Conservation (phyloP, 1,140 invertebrate genomes). For the Macrocentrus cingulum region DNA sequence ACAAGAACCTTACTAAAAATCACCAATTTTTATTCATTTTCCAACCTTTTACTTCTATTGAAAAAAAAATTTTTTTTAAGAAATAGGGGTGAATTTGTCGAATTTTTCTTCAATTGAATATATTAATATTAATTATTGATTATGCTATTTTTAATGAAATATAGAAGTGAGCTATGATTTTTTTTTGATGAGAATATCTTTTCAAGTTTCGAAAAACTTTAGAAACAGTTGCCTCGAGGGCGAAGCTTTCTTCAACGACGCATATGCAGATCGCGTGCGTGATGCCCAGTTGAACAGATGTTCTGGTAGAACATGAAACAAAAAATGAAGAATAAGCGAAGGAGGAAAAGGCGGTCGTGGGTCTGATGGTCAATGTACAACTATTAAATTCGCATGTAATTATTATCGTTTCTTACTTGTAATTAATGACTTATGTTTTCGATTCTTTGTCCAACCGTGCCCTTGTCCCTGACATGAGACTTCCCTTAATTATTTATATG, state of each 20-base stretch:
- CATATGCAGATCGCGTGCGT: slow-evolving; percentile 26
- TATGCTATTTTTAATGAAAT: no score
- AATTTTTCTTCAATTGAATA: no score
- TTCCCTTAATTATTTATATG: background rate
- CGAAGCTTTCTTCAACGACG: background rate
- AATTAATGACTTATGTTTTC: slow-evolving; percentile 4
- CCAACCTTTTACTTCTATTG: no score
- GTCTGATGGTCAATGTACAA: slow-evolving; percentile 18
- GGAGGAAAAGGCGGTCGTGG: slow-evolving; percentile 14
- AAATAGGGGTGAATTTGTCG: no score
- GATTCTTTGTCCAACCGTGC: slow-evolving; percentile 13
- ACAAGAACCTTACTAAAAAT: no score
- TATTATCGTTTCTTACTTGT: slow-evolving; percentile 9
- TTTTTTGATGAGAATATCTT: background rate
- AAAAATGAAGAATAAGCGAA: slow-evolving; percentile 10
- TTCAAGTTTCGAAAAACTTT: background rate
- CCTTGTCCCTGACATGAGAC: background rate
- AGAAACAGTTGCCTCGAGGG: background rate
- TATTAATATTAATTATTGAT: no score
- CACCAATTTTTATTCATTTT: no score
- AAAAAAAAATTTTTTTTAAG: no score
- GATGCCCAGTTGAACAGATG: slow-evolving; percentile 22
- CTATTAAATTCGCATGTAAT: slow-evolving; percentile 12
- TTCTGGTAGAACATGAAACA: slow-evolving; percentile 15
- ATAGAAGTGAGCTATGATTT: no score